Base-by-base conservation (phyloP, 2,797 vertebrate species). In the Serranus cabrilla region DNA sequence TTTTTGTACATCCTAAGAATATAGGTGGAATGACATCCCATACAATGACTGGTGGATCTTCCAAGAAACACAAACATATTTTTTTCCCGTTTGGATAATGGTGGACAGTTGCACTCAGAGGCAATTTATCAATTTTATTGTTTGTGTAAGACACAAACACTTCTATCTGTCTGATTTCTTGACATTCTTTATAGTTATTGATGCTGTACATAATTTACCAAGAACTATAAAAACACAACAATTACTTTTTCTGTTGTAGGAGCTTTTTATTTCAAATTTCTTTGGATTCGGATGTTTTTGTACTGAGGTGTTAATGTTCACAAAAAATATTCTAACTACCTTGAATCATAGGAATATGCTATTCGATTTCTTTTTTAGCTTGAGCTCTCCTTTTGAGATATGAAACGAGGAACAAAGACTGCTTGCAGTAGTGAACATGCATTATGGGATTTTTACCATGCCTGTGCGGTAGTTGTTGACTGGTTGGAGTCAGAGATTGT, bases 401-500 rank as follows among this genome's bases (percentile, higher is more conserved):
- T 49, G 46, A 59, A 3, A 42, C 54, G 7, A 55, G 23, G 9
- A 61, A 61, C 56, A 60, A 56, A 71, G 58, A 60, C 34, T 49
- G 21, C 31, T 59, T 23, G 18, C 55, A 69, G 57, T 47, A 37
- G 58, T 39, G 69, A 31, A 76, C 60, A 17, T 21, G 61, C 61
- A 71, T 79, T 66, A 49, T 82, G 61, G 46, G 62, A 78, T 75
- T 71, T 71, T 66, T 45, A 87, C 77, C 40, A 63, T 73, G 49
- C 69, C 64, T 0, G 4, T 61, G 54, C 76, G 71, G 64, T 58
- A 70, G 80, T 56, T 65, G 76, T 50, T 77, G 78, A 79, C 77
- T 85, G 66, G 62, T 71, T 59, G 20, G 62, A 80, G 74, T 83
- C 64, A 68, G 63, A 86, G 39, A 58, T 66, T 64, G 65, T 78